phyloP scores from a whole-genome alignment of 2,888 invertebrate species.

The Quadroppia sp. region DNA sequence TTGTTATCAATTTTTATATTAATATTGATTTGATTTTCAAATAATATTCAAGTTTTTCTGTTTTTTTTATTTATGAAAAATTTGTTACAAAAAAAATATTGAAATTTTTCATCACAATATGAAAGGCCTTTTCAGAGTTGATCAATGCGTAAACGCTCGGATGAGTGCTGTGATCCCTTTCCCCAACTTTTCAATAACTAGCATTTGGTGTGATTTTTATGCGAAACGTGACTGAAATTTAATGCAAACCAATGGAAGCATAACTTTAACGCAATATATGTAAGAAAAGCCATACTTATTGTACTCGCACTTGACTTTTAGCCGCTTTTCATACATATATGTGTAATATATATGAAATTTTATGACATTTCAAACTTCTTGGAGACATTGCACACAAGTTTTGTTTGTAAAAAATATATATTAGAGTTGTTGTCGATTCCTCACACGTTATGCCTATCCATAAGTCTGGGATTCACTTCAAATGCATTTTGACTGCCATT shows the following conservation, averaged over 20 bases:
- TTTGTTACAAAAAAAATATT: too few species aligned
- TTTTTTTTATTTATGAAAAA: too few species aligned
- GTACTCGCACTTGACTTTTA: slow-evolving; percentile 22
- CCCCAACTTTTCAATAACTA: slow-evolving; percentile 26
- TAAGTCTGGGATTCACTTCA: slow-evolving; percentile 5
- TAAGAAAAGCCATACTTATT: slow-evolving; percentile 21
- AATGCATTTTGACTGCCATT: neutral
- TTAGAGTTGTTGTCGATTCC: neutral
- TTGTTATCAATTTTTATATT: too few species aligned
- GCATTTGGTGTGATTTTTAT: slow-evolving; percentile 28
- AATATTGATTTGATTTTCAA: too few species aligned
- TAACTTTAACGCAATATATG: slow-evolving; percentile 12
- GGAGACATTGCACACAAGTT: slow-evolving; percentile 17
- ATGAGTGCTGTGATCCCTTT: neutral
- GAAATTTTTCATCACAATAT: too few species aligned
- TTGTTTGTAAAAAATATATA: slow-evolving; percentile 6
- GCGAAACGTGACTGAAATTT: slow-evolving; percentile 28
- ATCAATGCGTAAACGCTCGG: slow-evolving; percentile 20
- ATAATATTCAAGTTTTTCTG: too few species aligned
- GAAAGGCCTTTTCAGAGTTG: neutral
- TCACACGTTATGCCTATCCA: slow-evolving; percentile 31
- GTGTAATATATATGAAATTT: slow-evolving; percentile 31
- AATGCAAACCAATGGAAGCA: slow-evolving; percentile 23
- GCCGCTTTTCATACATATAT: neutral
- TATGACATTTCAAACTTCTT: slow-evolving; percentile 31